phyloP scores from a whole-genome alignment of 2,888 invertebrate genomes.

The Apamea epomidion region DNA sequence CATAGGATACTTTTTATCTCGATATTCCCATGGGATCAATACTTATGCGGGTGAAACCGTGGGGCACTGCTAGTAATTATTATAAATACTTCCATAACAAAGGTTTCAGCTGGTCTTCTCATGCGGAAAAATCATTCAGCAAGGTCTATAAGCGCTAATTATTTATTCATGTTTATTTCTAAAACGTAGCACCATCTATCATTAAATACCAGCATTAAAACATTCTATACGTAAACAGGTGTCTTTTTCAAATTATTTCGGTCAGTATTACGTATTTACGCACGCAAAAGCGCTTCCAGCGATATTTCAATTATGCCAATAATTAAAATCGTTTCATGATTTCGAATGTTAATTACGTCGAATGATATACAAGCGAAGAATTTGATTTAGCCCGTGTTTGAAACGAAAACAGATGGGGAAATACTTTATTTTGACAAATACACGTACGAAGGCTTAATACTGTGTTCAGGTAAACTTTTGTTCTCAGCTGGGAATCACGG shows the following conservation, averaged over 20 bases:
- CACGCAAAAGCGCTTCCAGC: conserved; percentile 25
- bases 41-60: too few species aligned
- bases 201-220: not conserved
- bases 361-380: conserved; percentile 38
- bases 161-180: not conserved
- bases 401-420: conserved; percentile 42
- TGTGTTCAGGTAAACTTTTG: conserved; percentile 76
- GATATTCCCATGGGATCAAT: too few species aligned
- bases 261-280: conserved; percentile 24
- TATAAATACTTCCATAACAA: not conserved
- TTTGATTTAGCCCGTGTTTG: conserved; percentile 50
- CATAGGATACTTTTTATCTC: too few species aligned
- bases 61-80: too few species aligned
- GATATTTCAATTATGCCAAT: conserved; percentile 57
- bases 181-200: not conserved
- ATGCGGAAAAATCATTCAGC: not conserved
- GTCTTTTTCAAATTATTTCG: not conserved
- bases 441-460: conserved; percentile 39
- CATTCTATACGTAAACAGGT: not conserved
- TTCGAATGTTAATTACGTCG: conserved; percentile 61
- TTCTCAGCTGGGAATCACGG: conserved; percentile 48
- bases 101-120: not conserved
- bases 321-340: conserved; percentile 64
- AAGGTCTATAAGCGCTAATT: not conserved
- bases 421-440: conserved; percentile 60